A percentile compares a stretch with the other conserved stretches of the same genome.
Conservation (phyloP, 1,140 invertebrate species). For the Capitella teleta region DNA sequence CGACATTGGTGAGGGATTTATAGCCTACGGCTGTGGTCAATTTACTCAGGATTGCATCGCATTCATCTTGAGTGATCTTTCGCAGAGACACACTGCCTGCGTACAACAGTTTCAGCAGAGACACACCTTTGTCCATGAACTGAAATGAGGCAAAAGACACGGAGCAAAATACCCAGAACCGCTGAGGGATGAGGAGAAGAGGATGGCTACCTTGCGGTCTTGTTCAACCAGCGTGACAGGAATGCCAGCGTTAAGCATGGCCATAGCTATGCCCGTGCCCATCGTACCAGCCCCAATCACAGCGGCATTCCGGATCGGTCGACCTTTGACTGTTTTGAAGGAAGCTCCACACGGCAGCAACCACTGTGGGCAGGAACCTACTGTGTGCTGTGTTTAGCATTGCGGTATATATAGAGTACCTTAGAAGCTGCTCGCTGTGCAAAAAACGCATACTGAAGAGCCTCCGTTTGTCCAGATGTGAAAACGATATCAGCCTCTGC, state of each 20-base stretch:
- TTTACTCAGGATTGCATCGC: too few relatives aligned
- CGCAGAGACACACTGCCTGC: too few relatives aligned
- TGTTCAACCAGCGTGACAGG: constrained; percentile 34
- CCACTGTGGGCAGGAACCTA: constrained; percentile 28
- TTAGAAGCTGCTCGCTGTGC: constrained; percentile 27
- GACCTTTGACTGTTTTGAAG: constrained; percentile 19
- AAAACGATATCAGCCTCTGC: constrained; percentile 17
- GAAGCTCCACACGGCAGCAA: constrained; percentile 23
- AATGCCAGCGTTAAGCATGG: constrained; percentile 28
- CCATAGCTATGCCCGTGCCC: constrained; percentile 38
- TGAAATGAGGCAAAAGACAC: too few relatives aligned
- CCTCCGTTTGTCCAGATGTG: constrained; percentile 22
- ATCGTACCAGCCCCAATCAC: constrained; percentile 40
- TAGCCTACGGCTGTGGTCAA: too few relatives aligned
- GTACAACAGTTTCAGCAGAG: too few relatives aligned
- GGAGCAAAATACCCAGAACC: too few relatives aligned
- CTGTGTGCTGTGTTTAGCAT: too few relatives aligned
- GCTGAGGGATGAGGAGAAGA: too few relatives aligned
- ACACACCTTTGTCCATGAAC: too few relatives aligned
- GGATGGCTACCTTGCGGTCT: constrained; percentile 35
- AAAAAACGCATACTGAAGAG: constrained; percentile 34
- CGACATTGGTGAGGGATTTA: too few relatives aligned
- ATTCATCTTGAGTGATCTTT: too few relatives aligned
- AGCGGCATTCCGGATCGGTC: constrained; percentile 20
- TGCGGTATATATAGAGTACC: constrained; percentile 20